Evolutionary conservation across 2,888 invertebrate genomes (phyloP), one percentile per base, ranked within the genome.

Genomic region (Chaetoderma sp.): DNA sequence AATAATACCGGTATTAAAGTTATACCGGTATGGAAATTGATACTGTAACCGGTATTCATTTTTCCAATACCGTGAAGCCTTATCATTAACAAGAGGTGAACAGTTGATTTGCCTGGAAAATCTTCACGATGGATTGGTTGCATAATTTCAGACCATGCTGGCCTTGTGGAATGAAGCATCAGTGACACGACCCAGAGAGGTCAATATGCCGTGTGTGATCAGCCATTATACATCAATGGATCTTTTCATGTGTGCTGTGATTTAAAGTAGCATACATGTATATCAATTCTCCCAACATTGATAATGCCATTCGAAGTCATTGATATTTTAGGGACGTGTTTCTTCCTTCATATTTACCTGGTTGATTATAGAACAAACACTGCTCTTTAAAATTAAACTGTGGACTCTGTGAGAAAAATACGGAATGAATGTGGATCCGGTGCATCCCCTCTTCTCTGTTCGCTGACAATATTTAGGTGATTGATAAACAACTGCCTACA

Each of bases 31-130:
- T n/a, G n/a, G n/a, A n/a, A n/a, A n/a, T n/a, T n/a, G n/a, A n/a
- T n/a, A n/a, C n/a, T n/a, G n/a, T n/a, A n/a, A n/a, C n/a, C n/a
- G n/a, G n/a, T n/a, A n/a, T n/a, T n/a, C n/a, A n/a, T n/a, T n/a
- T n/a, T n/a, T n/a, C n/a, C n/a, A n/a, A n/a, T n/a, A n/a, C n/a
- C n/a, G n/a, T n/a, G n/a, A n/a, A n/a, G n/a, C n/a, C n/a, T n/a
- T n/a, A n/a, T n/a, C n/a, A n/a, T n/a, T 28, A 71, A 68, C 52
- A 72, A 50, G 47, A 72, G 71, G 21, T 27, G 23, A 10, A 71
- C 49, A 2, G 55, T 39, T 42, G 70, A 39, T 30, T 59, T 49
- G 6, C 67, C 70, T 28, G 70, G 63, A 44, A 63, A 58, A 8
- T 50, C 25, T n/a, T 61, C 68, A n/a, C 59, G 13, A 28, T 10